Base-by-base conservation (phyloP, 2,888 invertebrate species). In the Spodoptera littoralis region DNA sequence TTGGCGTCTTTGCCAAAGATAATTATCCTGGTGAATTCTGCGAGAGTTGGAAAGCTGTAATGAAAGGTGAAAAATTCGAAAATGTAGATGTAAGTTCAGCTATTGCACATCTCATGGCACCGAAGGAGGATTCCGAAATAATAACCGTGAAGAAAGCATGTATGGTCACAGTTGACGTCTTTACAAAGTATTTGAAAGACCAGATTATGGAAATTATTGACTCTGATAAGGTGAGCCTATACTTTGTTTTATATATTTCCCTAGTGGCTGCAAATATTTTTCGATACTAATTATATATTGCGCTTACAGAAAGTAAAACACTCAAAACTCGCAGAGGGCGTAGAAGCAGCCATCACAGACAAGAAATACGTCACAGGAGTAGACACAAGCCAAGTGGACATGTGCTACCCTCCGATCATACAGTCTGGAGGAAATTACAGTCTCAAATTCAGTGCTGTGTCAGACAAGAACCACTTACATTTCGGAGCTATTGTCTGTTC, bases 171-270 rank as follows among this genome's bases (percentile, higher is more conserved):
- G 97, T 98, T 60, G 99, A 99, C 92, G 97, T 99, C 12, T 99
- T 99, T 90, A 98, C 97, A 53, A 99, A 99, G 90, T 99, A 98
- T 92, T 96, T 99, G 47, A 98, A 98, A 90, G 98, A 99, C 91
- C 98, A 99, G 92, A 98, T 99, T 75, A 99, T 99, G 97, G 99
- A 99, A 90, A 98, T 99, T 78, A 98, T 99, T 86, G 99, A 99
- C 95, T 97, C 98, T 4, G 99, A 99, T 88, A 98, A 97, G 95
- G 97, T 97, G 89, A 86, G 81, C 70, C 6, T n/a, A 27, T 22
- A 24, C 12, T 24, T 12, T 41, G 6, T 3, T n/a, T 9, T 12
- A 13, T 2, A 27, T 6, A 4, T 22, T 36, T 64, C 12, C 9
- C 11, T 50, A 50, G n/a, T 11, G 4, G 3, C 2, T 8, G 12